Percentiles rank a stretch among this genome's conserved stretches.
phyloP scores from a whole-genome alignment of 2,797 vertebrate genomes.

The Alfaro cultratus region DNA sequence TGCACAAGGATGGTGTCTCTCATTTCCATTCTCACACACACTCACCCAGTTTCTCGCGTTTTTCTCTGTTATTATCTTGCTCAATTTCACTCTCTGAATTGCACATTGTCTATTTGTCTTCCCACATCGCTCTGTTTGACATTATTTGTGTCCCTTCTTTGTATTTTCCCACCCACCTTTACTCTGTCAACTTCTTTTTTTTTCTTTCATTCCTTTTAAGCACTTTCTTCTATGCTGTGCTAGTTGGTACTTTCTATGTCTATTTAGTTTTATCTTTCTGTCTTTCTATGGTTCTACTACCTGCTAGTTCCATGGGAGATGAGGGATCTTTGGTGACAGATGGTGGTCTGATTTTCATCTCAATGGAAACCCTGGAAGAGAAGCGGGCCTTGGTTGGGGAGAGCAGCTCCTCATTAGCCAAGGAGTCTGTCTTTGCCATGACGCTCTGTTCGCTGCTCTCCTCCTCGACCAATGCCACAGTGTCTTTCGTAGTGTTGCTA shows the following conservation, averaged over 20 bases:
- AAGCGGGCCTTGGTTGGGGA: slow-evolving; percentile 78
- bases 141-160: slow-evolving; percentile 10
- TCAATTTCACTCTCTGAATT: slow-evolving; percentile 58
- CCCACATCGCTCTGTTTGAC: slow-evolving; percentile 27
- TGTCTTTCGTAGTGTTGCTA: slow-evolving; percentile 76
- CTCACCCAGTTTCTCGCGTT: slow-evolving; percentile 36
- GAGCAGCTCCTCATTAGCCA: slow-evolving; percentile 73
- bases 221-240: slow-evolving; percentile 8
- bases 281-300: slow-evolving; percentile 52
- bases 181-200: slow-evolving; percentile 20
- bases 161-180: slow-evolving; percentile 8
- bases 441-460: slow-evolving; percentile 63
- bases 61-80: slow-evolving; percentile 43
- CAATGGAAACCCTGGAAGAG: slow-evolving; percentile 80
- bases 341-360: slow-evolving; percentile 80
- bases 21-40: slow-evolving; percentile 42
- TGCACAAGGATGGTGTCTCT: slow-evolving; percentile 30
- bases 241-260: slow-evolving; percentile 1
- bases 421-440: slow-evolving; percentile 73
- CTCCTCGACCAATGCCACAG: slow-evolving; percentile 80
- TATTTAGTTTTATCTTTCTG: neutral
- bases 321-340: slow-evolving; percentile 79
- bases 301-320: slow-evolving; percentile 75
- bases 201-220: slow-evolving; percentile 28
- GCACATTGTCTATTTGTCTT: slow-evolving; percentile 44